Evolutionary conservation across 2,888 invertebrate species (phyloP).

Genomic region (Drosophila algonquin): DNA sequence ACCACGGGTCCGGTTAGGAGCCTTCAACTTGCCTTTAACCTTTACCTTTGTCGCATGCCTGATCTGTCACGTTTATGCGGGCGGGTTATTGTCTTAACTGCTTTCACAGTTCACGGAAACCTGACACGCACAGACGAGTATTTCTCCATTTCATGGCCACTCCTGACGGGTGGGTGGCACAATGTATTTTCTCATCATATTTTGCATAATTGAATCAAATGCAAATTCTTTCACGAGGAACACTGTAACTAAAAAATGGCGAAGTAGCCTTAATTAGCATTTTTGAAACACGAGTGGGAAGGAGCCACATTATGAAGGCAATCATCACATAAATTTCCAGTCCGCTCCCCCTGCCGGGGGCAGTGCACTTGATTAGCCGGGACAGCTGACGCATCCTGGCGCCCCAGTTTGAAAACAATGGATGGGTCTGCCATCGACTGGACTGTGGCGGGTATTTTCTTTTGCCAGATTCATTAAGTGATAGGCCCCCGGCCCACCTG

Average conservation of each 20-base stretch:
- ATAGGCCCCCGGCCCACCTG: conserved; percentile 6
- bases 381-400: conserved; percentile 44
- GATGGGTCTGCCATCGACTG: background rate
- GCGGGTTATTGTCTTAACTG: background rate
- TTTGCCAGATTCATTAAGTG: conserved; percentile 39
- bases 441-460: conserved; percentile 30
- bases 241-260: conserved; percentile 6
- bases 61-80: background rate
- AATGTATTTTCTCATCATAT: conserved; percentile 9
- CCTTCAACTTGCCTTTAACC: background rate
- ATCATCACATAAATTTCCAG: background rate
- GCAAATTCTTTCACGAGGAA: conserved; percentile 42
- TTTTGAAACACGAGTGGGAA: conserved; percentile 30
- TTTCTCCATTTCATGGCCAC: background rate
- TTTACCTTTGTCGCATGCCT: background rate
- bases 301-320: conserved; percentile 34
- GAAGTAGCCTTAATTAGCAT: conserved; percentile 52
- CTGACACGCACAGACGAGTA: background rate
- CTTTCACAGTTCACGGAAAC: background rate
- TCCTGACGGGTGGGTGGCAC: conserved; percentile 1
- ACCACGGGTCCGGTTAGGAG: background rate
- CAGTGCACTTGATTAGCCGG: conserved; percentile 66
- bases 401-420: conserved; percentile 34
- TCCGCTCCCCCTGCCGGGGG: conserved; percentile 11
- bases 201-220: conserved; percentile 60